These are phyloP conservation scores for Drosophila suzukii DNA, from an alignment of 1,140 invertebrate genomes.

Conservation along the genomic window DNA sequence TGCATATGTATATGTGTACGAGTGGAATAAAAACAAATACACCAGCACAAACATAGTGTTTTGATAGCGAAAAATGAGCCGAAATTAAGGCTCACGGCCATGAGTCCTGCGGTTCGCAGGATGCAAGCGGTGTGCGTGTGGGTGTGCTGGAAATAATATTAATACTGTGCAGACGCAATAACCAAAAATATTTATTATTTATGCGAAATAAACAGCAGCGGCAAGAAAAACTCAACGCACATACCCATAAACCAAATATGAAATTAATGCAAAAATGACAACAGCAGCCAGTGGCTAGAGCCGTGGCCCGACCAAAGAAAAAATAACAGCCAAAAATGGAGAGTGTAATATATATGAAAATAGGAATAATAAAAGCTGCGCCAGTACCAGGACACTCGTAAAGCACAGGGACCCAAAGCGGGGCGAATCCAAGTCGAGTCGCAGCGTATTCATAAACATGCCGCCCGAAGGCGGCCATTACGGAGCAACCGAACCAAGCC, in stretches of 20 bases:
- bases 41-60: constrained; percentile 60
- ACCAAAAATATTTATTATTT: constrained; percentile 83
- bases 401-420: constrained; percentile 30
- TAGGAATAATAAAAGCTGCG: constrained; percentile 57
- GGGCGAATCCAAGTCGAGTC: constrained; percentile 16
- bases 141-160: constrained; percentile 70
- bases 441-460: constrained; percentile 53
- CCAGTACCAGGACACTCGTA: constrained; percentile 35
- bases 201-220: constrained; percentile 80
- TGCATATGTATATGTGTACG: constrained; percentile 25
- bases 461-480: constrained; percentile 39
- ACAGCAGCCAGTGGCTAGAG: constrained; percentile 54
- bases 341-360: constrained; percentile 45
- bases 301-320: constrained; percentile 26
- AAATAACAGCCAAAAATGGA: constrained; percentile 42
- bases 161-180: constrained; percentile 81
- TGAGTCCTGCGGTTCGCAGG: constrained; percentile 55
- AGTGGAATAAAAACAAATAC: constrained; percentile 71
- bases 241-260: constrained; percentile 65
- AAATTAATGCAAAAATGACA: constrained; percentile 83
- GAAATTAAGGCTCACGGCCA: constrained; percentile 80
- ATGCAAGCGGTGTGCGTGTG: constrained; percentile 45
- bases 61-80: constrained; percentile 81
- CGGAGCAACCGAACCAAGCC: constrained; percentile 29
- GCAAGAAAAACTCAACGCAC: constrained; percentile 56